Evolutionary conservation across 2,113 vertebrate genomes (phyloP), one percentile per base, ranked within the genome.

Genomic region (Rhadina sibilatrix): DNA sequence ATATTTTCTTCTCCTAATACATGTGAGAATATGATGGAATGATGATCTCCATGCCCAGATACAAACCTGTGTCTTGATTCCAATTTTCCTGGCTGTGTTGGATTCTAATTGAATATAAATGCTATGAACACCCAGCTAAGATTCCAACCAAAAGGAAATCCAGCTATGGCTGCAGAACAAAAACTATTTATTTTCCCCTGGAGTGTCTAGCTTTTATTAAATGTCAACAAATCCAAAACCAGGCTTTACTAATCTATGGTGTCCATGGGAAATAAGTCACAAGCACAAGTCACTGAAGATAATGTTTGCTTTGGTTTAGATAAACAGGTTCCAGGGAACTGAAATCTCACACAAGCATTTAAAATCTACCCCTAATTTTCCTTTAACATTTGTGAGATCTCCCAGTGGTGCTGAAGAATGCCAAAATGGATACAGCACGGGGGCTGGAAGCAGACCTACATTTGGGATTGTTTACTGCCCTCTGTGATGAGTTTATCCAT

Each of bases 201-300:
- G 84, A 96, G 87, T 89, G 93, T 95, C 95, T 96, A 93, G 95
- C 63, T 96, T 92, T 97, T 91, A 96, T 94, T 97, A 94, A 95
- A 97, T 93, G 70, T 97, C 93, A 97, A 96, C 85, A 97, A 93
- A 95, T 69, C 88, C 89, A 93, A 88, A 96, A 52, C 53, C 91
- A 80, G 56, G 64, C 71, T 97, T 93, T 95, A 86, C 63, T 95
- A 89, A 97, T 89, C 92, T 91, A 44, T 79, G 56, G 42, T 46
- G 30, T 85, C n/a, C 88, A 89, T 50, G 69, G 86, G 96, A 97
- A 97, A 83, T 93, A 95, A 96, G 92, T 95, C 75, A 25, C 69
- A 85, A 96, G 64, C 64, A 72, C 53, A 94, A 96, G 71, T 91
- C 93, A 91, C 57, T 60, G 92, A 79, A 96, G 87, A 96, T 93